phyloP scores from a whole-genome alignment of 2,113 vertebrate genomes.

The Prunella fulvescens region DNA sequence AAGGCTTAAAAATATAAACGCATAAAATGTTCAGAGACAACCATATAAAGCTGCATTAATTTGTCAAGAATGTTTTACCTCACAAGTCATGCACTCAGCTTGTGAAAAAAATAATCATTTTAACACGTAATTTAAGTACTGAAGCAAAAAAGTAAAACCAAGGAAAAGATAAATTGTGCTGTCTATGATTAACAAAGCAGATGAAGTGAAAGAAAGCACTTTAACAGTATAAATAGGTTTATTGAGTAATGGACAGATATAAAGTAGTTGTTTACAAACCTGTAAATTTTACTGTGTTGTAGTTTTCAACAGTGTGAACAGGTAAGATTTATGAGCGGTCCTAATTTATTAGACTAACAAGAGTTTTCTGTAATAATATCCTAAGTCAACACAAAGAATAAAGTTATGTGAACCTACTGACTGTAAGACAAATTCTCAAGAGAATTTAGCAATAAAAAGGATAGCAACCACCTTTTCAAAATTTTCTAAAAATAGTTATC shows the following conservation, averaged over 20 bases:
- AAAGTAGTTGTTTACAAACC: background rate
- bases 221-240: background rate
- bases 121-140: background rate
- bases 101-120: background rate
- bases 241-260: background rate
- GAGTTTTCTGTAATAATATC: background rate
- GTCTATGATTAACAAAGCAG: background rate
- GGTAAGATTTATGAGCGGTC: background rate
- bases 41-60: conserved; percentile 1
- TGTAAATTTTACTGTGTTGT: background rate
- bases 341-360: background rate
- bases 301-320: background rate
- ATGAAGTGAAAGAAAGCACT: background rate
- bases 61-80: conserved; percentile 4
- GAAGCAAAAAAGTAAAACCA: background rate
- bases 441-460: background rate
- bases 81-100: background rate
- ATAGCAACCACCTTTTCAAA: background rate
- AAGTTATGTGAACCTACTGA: background rate
- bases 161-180: background rate
- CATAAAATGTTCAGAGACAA: conserved; percentile 16
- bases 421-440: background rate
- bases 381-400: background rate
- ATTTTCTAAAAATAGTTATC: background rate
- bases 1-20: conserved; percentile 14